Percentiles rank a stretch among this genome's conserved stretches.
Conservation (phyloP, 2,888 invertebrate genomes). For the Nyleta sp. region DNA sequence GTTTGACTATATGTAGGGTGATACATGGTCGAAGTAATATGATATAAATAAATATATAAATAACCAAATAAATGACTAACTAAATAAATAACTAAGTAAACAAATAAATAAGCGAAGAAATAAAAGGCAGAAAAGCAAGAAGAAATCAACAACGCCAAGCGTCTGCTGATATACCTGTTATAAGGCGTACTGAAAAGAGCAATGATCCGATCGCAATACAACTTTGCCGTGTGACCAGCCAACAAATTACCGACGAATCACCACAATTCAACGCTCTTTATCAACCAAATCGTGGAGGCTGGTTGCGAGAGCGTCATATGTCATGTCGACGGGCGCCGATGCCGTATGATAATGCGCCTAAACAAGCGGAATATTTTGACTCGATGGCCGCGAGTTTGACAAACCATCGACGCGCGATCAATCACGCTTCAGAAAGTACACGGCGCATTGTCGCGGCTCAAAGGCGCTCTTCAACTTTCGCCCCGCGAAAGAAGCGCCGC, state of each 20-base stretch:
- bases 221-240: background rate
- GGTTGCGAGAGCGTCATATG: conserved; percentile 26
- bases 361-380: conserved; percentile 30
- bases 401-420: conserved; percentile 21
- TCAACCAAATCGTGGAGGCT: too few species aligned
- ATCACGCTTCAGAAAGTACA: conserved; percentile 24
- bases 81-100: too few species aligned
- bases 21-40: too few species aligned
- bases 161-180: too few species aligned
- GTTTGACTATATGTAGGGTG: too few species aligned
- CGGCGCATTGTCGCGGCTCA: background rate
- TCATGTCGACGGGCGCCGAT: conserved; percentile 31
- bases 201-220: too few species aligned
- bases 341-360: conserved; percentile 22
- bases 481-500: background rate
- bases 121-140: too few species aligned
- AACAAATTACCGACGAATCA: conserved; percentile 7
- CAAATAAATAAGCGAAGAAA: too few species aligned
- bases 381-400: conserved; percentile 24
- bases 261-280: conserved; percentile 1
- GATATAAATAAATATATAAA: too few species aligned
- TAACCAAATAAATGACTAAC: too few species aligned
- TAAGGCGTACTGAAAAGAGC: too few species aligned
- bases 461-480: conserved; percentile 17
- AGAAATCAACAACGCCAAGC: too few species aligned